These are phyloP conservation scores for Spinibarbus caldwelli DNA, from an alignment of 2,797 vertebrate genomes.

Conservation along the genomic window DNA sequence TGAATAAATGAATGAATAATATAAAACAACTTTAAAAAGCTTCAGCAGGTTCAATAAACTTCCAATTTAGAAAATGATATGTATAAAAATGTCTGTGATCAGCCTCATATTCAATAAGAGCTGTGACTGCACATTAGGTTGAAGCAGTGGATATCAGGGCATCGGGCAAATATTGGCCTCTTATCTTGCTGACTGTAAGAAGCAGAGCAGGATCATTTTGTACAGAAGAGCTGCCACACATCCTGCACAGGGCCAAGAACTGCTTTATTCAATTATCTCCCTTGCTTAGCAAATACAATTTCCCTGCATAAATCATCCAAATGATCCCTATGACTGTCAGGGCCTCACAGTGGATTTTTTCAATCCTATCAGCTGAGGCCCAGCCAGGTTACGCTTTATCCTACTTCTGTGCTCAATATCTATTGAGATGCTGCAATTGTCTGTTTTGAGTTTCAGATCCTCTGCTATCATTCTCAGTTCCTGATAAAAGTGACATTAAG, in stretches of 20 bases:
- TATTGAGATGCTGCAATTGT: conserved; percentile 75
- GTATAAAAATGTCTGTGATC: not conserved
- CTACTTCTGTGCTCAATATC: conserved; percentile 72
- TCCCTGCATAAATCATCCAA: conserved; percentile 83
- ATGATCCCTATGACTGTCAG: conserved; percentile 80
- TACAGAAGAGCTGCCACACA: conserved; percentile 74
- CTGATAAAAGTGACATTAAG: conserved; percentile 78
- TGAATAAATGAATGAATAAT: not conserved
- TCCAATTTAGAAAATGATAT: not conserved
- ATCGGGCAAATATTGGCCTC: conserved; percentile 74
- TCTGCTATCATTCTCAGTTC: conserved; percentile 71
- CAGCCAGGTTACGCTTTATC: conserved; percentile 80
- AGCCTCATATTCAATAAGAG: conserved; percentile 7
- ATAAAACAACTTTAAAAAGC: not conserved
- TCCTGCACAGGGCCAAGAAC: conserved; percentile 74
- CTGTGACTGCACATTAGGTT: conserved; percentile 59
- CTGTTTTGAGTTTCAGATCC: conserved; percentile 73
- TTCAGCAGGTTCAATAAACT: not conserved
- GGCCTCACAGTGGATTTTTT: conserved; percentile 71
- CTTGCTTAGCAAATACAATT: conserved; percentile 80
- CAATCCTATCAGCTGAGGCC: conserved; percentile 76
- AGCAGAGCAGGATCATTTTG: conserved; percentile 75
- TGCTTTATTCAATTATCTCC: conserved; percentile 82
- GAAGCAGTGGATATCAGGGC: conserved; percentile 67
- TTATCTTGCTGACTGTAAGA: conserved; percentile 76